Evolutionary conservation across 64 coral and sea anemone species (phyloP), one percentile per base, ranked within the genome.

Genomic region (Montipora cactus): DNA sequence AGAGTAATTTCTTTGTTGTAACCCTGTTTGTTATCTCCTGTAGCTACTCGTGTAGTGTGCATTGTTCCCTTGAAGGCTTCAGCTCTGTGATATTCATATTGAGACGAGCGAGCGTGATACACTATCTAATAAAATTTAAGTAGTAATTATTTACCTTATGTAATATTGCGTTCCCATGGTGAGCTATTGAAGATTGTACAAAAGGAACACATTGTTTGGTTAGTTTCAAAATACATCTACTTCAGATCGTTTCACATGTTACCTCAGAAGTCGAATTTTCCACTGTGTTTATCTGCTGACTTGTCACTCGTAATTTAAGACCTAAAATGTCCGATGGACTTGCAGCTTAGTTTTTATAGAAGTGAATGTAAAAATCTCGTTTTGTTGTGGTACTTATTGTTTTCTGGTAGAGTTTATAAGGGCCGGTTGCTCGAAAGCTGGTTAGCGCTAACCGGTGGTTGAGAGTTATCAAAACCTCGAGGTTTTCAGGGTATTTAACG

Each of bases 131-230:
- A 48, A 64, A 44, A 21, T 69, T 44, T 28, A 67, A 5, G n/a
- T 18, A 47, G 59, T 50, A 84, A 69, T 84, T 84, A n/a, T 23
- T 21, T 71, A 20, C 68, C 3, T 18, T 71, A 72, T 71, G 82
- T 86, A 84, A 84, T 69, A 28, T 84, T 47, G 6, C 61, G 9
- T 71, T 22, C 20, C 68, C 68, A 71, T 22, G 13, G 13, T 71
- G 20, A 86, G 67, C 82, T 86, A 62, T 72, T 10, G 47, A 50
- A 72, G 64, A 71, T 62, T 86, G 46, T n/a, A 37, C 37, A 37
- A 37, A 37, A 37, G 37, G 37, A 37, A 37, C 37, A 37, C 37
- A 37, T 37, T 37, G 37, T 37, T 37, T 37, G 37, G 37, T 76
- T 76, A 13, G 46, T 76, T 76, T 84, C 19, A 67, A 80, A 55